These are phyloP conservation scores for Tinea trinotella DNA, from an alignment of 2,888 invertebrate species.

Conservation along the genomic window DNA sequence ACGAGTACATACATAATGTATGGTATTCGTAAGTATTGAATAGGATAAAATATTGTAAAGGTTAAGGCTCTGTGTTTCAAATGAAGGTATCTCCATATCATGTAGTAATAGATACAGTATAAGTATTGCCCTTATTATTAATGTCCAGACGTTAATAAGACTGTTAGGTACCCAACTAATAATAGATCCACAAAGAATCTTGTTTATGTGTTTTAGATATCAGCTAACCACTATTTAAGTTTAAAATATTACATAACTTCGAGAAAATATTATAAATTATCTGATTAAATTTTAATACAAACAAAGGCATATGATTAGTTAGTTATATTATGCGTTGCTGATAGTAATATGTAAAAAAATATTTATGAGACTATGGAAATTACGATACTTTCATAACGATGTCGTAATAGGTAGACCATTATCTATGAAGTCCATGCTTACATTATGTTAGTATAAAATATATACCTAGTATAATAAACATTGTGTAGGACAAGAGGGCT, in stretches of 20 bases:
- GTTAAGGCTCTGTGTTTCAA: too few relatives aligned
- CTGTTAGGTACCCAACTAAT: too few relatives aligned
- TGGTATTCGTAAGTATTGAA: too few relatives aligned
- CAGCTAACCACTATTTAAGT: not conserved
- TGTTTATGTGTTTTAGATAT: not conserved
- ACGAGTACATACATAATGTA: too few relatives aligned
- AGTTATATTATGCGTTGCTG: not conserved
- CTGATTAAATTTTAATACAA: conserved; percentile 1
- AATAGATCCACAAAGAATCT: not conserved
- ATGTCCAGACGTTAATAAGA: too few relatives aligned
- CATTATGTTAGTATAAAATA: conserved; percentile 4
- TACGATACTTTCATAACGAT: conserved; percentile 8
- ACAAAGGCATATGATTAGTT: not conserved
- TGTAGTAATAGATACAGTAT: too few relatives aligned
- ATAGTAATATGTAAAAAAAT: conserved; percentile 13
- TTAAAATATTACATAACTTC: not conserved
- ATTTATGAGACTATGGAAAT: conserved; percentile 1
- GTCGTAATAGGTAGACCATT: conserved; percentile 10
- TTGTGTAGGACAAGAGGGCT: not conserved
- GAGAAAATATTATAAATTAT: not conserved
- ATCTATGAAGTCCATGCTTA: conserved; percentile 2
- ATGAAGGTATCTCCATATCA: too few relatives aligned
- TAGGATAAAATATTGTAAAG: too few relatives aligned
- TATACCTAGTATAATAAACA: not conserved
- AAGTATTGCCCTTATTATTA: too few relatives aligned